Percentiles rank a stretch among this genome's conserved stretches.
phyloP scores from a whole-genome alignment of 2,113 vertebrate species.

The Oreochromis spilurus region DNA sequence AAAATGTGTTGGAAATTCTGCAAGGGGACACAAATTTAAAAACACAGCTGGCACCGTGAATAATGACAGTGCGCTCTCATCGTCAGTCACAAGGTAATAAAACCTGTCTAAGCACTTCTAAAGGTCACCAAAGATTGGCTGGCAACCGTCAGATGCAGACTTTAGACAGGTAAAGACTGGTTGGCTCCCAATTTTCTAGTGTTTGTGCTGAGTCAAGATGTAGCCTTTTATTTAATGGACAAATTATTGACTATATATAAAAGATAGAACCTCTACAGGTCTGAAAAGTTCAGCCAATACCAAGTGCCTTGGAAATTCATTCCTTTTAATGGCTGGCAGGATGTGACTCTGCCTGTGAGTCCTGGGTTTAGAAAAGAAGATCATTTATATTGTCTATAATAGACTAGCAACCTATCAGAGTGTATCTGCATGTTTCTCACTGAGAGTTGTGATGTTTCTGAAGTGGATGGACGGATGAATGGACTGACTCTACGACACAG shows the following conservation, averaged over 20 bases:
- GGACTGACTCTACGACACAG: not conserved
- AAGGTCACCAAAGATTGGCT: not conserved
- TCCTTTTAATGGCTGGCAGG: not conserved
- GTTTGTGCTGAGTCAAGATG: not conserved
- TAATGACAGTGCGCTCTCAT: not conserved
- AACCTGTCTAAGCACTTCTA: not conserved
- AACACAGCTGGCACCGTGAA: not conserved
- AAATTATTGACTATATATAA: not conserved
- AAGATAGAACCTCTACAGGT: not conserved
- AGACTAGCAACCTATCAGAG: not conserved
- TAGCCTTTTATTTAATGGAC: not conserved
- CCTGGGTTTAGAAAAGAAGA: not conserved
- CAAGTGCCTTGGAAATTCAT: not conserved
- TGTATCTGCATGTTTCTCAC: not conserved
- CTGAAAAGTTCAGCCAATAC: not conserved
- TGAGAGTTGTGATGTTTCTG: not conserved
- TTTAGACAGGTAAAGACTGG: not conserved
- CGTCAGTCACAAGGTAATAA: not conserved
- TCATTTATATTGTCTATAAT: not conserved
- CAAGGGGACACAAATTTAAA: not conserved
- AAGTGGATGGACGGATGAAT: not conserved
- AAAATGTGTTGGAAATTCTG: not conserved
- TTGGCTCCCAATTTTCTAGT: not conserved
- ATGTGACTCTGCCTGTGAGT: not conserved
- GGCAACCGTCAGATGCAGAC: not conserved